These are phyloP conservation scores for Sympetrum striolatum DNA, from an alignment of 2,888 invertebrate genomes.

Conservation along the genomic window DNA sequence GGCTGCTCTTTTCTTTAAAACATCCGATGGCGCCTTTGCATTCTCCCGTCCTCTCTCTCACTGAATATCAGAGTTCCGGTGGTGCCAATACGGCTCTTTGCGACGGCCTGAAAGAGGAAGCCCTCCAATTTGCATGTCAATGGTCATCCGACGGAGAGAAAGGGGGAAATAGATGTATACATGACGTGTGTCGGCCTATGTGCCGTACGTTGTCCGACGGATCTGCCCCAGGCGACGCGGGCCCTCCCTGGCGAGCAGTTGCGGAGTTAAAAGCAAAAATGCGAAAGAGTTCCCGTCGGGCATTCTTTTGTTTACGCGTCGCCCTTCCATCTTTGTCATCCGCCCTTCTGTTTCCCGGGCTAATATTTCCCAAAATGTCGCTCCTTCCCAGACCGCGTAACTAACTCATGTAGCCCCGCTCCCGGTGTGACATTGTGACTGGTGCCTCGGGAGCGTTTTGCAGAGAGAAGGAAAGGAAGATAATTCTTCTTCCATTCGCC, in stretches of 20 bases:
- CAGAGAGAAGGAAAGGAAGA: too few relatives aligned
- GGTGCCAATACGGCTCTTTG: constrained; percentile 1
- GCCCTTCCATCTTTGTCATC: not conserved
- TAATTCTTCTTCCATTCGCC: too few relatives aligned
- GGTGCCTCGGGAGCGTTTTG: too few relatives aligned
- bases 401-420: not conserved
- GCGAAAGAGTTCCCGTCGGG: not conserved
- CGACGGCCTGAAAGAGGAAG: not conserved
- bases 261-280: not conserved
- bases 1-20: too few relatives aligned
- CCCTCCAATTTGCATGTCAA: constrained; percentile 16
- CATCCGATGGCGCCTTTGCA: too few relatives aligned
- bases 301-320: not conserved
- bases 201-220: not conserved
- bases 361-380: not conserved
- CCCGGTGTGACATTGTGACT: not conserved
- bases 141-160: not conserved
- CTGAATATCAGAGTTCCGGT: not conserved
- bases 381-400: not conserved
- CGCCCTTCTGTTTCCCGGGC: not conserved
- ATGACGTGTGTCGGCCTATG: not conserved
- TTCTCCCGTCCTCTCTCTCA: not conserved
- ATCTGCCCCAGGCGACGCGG: not conserved
- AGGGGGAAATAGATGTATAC: not conserved
- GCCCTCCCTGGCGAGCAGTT: not conserved